A percentile compares a stretch with the other conserved stretches of the same genome.
phyloP scores from a whole-genome alignment of 2,888 invertebrate species.

The Lepidocyrtoides sp. region DNA sequence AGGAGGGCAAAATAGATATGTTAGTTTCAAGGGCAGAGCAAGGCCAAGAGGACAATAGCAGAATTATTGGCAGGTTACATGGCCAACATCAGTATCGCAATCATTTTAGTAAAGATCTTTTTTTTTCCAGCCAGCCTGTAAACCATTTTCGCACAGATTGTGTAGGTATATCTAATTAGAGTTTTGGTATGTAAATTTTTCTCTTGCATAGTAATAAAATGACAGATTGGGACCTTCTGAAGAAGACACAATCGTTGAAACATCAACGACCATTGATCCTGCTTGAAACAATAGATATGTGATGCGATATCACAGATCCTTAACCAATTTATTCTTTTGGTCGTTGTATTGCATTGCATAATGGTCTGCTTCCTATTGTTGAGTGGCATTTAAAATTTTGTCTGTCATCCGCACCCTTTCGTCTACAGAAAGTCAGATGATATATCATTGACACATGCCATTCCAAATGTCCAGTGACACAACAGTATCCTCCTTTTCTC shows the following conservation, averaged over 20 bases:
- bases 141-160: constrained; percentile 10
- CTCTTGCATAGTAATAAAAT: constrained; percentile 2
- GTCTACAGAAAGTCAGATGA: neutral
- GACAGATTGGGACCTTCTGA: neutral
- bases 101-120: neutral
- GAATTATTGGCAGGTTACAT: constrained; percentile 31
- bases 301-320: neutral
- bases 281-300: neutral
- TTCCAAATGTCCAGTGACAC: neutral
- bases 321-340: too few relatives aligned
- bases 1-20: constrained; percentile 4
- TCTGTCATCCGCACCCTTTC: neutral
- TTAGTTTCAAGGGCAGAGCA: constrained; percentile 60
- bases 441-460: constrained; percentile 5
- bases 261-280: constrained; percentile 31
- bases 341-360: neutral
- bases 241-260: neutral
- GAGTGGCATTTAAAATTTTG: constrained; percentile 20
- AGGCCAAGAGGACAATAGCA: constrained; percentile 69
- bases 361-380: constrained; percentile 14
- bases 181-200: neutral
- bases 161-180: constrained; percentile 17
- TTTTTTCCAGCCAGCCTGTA: neutral
- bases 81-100: neutral
- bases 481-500: too few relatives aligned